These are phyloP conservation scores for Leptinotarsa defecta DNA, from an alignment of 1,140 invertebrate species.

Conservation along the genomic window DNA sequence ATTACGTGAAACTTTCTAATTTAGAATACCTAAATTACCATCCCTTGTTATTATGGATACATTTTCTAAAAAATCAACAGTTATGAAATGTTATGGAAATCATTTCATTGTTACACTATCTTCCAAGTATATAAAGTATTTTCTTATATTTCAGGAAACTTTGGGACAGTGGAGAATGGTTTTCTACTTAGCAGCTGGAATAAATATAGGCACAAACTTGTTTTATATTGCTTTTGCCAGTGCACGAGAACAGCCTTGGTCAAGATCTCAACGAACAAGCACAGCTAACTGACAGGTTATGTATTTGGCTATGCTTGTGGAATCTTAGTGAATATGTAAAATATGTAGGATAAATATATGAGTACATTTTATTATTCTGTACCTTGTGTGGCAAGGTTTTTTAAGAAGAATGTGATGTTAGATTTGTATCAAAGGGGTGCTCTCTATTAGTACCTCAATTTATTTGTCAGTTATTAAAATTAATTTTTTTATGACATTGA, in stretches of 20 bases:
- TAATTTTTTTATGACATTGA: no score
- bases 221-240: slow-evolving; percentile 84
- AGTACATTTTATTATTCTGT: background rate
- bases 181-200: slow-evolving; percentile 82
- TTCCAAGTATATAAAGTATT: no score
- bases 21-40: no score
- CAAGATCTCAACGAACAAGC: slow-evolving; percentile 52
- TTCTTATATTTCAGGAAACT: slow-evolving; percentile 69
- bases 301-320: slow-evolving; percentile 45
- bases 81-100: no score
- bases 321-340: background rate
- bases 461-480: no score
- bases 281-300: slow-evolving; percentile 52
- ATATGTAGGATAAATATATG: background rate
- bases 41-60: no score
- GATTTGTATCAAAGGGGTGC: background rate
- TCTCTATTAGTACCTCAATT: no score
- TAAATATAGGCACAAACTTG: slow-evolving; percentile 77
- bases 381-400: background rate
- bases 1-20: no score
- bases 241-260: slow-evolving; percentile 81
- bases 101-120: no score
- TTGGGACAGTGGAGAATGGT: slow-evolving; percentile 83
- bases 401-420: background rate
- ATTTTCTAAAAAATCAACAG: no score